Evolutionary conservation across 2,797 vertebrate species (phyloP).

Genomic region (Epinephelus malabaricus): DNA sequence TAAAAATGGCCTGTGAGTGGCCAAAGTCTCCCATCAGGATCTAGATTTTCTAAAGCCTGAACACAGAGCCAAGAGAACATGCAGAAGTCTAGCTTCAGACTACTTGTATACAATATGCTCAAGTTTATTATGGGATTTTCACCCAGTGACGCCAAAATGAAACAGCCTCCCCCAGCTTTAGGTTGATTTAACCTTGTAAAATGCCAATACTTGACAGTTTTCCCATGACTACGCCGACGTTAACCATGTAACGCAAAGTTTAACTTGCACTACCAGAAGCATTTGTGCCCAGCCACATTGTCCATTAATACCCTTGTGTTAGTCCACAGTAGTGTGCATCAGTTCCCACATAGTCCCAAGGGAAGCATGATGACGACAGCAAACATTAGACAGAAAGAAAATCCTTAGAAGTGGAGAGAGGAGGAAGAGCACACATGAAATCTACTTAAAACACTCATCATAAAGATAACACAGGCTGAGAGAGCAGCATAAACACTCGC

Average conservation of each 20-base stretch:
- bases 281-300: constrained; percentile 36
- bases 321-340: constrained; percentile 57
- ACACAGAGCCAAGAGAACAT: too few species aligned
- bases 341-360: constrained; percentile 65
- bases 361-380: constrained; percentile 69
- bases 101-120: too few species aligned
- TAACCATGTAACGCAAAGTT: constrained; percentile 20
- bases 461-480: constrained; percentile 23
- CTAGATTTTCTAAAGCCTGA: too few species aligned
- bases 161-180: background rate
- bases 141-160: too few species aligned
- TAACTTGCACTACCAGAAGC: constrained; percentile 27
- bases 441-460: constrained; percentile 4
- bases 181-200: background rate
- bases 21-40: too few species aligned
- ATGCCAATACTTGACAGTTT: constrained; percentile 2
- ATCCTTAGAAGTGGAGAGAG: constrained; percentile 36
- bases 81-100: too few species aligned
- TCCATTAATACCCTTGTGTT: constrained; percentile 47
- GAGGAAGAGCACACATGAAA: constrained; percentile 35
- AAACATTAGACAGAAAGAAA: constrained; percentile 53
- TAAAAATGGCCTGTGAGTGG: too few species aligned
- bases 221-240: constrained; percentile 22
- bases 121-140: too few species aligned
- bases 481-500: constrained; percentile 6